Conservation (phyloP, 2,888 invertebrate genomes). For the Nemapogon koenigi region DNA sequence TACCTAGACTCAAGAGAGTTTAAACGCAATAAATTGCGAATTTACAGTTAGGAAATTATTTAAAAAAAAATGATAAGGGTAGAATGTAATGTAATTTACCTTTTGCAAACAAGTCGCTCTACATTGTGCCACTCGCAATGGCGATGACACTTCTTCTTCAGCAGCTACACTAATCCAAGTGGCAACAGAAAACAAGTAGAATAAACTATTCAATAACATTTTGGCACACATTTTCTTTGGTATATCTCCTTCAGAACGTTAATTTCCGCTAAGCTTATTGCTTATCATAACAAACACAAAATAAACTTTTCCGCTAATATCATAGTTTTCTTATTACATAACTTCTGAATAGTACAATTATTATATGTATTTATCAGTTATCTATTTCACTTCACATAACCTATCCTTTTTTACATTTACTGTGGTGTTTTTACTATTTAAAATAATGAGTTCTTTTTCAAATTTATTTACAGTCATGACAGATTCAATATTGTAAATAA, state of each 20-base stretch:
- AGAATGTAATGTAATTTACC: no score
- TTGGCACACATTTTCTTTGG: slow-evolving; percentile 65
- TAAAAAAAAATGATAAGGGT: no score
- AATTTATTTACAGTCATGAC: no score
- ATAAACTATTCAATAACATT: slow-evolving; percentile 62
- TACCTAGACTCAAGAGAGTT: no score
- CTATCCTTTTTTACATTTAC: not conserved
- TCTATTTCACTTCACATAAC: not conserved
- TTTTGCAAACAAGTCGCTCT: slow-evolving; percentile 75
- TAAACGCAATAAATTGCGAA: no score
- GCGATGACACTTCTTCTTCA: slow-evolving; percentile 74
- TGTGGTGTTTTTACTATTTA: no score
- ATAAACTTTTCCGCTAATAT: slow-evolving; percentile 9
- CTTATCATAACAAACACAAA: slow-evolving; percentile 54
- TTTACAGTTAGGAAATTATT: no score
- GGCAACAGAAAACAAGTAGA: slow-evolving; percentile 48
- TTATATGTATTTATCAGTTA: not conserved
- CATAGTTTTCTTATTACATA: not conserved
- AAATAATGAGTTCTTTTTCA: no score
- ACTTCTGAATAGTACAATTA: not conserved
- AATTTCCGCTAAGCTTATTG: slow-evolving; percentile 34
- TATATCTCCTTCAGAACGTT: slow-evolving; percentile 37
- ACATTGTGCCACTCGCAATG: slow-evolving; percentile 74
- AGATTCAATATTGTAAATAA: no score
- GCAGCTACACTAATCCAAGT: slow-evolving; percentile 60